Evolutionary conservation across 2,797 vertebrate genomes (phyloP), one percentile per base, ranked within the genome.

Genomic region (Chelmon rostratus): DNA sequence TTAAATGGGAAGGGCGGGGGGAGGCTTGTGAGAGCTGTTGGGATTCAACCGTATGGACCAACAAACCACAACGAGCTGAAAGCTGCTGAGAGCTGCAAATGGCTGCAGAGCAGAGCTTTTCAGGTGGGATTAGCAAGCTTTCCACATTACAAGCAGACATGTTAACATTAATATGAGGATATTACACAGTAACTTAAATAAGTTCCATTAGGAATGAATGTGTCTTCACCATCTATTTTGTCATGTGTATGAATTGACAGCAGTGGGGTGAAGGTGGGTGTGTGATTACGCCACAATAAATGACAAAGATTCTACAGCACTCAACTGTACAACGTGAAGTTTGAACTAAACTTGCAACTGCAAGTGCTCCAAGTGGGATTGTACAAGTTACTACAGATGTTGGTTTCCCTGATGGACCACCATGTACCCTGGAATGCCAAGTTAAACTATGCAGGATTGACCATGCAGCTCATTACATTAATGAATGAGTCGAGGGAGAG

Each of bases 11-110:
- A 73, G 76, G 67, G 57, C 84, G 31, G 25, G 25, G 37, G 44
- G 5, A 4, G 37, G 57, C 21, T 63, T 67, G 25, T 52, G 62
- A 78, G 67, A 68, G 50, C 21, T 73, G 54, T 31, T 79, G 52
- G 76, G 78, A 74, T 58, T 82, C 68, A 80, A 78, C 59, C 77
- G 86, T 82, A 80, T 84, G 74, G 76, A 66, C 61, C 0, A n/a
- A 77, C 35, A 81, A 49, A 65, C 73, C 72, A 75, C 77, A 73
- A 69, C 33, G 63, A 80, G 62, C 47, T 80, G 64, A 56, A 76
- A 73, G 67, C 79, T 81, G 68, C 38, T 75, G 47, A 57, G 76
- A 57, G 63, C 59, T 73, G 37, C 28, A 69, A n/a, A 63, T 23
- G 4, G 37, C 67, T 79, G 50, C 56, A 53, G 33, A 35, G 66